A percentile compares a stretch with the other conserved stretches of the same genome.
Conservation (phyloP, 2,888 invertebrate genomes). For the Chironomus tentans region DNA sequence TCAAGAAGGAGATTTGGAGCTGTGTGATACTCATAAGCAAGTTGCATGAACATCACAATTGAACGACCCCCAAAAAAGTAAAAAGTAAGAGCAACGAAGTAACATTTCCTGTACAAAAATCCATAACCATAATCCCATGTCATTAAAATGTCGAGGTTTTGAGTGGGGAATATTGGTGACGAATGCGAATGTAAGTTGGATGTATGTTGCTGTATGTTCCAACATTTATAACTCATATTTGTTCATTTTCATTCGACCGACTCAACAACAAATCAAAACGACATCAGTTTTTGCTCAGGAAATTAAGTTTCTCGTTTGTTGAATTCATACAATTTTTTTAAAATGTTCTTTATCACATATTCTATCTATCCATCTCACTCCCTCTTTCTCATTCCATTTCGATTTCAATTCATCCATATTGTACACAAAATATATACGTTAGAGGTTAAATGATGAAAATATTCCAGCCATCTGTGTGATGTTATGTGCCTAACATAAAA, state of each 20-base stretch:
- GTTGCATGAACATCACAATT: too few species aligned
- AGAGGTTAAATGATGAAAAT: neutral
- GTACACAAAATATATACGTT: neutral
- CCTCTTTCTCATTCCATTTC: too few species aligned
- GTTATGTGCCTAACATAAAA: neutral
- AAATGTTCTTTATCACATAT: neutral
- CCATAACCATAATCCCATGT: slow-evolving; percentile 26
- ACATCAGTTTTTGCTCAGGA: slow-evolving; percentile 14
- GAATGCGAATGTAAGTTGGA: neutral
- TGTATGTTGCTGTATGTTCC: too few species aligned
- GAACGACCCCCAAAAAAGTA: too few species aligned
- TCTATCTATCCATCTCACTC: neutral
- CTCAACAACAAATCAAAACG: slow-evolving; percentile 20
- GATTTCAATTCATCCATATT: neutral
- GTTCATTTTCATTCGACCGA: neutral
- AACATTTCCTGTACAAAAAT: neutral
- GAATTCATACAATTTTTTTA: too few species aligned
- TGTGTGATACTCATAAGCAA: too few species aligned
- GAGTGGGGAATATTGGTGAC: neutral
- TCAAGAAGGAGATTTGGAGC: too few species aligned
- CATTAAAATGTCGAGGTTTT: slow-evolving; percentile 16
- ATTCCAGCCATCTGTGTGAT: neutral
- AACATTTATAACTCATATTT: neutral
- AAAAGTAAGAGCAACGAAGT: too few species aligned
- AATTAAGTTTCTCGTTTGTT: slow-evolving; percentile 21